phyloP scores from a whole-genome alignment of 2,113 vertebrate genomes.

The Manacus vitellinus region DNA sequence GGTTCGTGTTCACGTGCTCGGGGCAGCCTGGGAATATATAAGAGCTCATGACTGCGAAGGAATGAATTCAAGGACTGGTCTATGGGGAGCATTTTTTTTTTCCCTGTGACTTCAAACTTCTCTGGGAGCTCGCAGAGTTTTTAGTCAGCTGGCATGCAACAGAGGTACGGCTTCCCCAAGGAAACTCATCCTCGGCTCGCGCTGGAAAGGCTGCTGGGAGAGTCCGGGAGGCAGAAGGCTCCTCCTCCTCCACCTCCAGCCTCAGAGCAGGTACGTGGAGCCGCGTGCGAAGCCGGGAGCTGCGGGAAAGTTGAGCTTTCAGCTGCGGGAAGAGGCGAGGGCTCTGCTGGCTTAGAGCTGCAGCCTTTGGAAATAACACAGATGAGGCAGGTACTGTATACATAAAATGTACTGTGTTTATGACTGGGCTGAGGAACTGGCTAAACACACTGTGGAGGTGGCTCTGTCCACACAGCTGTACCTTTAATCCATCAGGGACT shows the following conservation, averaged over 20 bases:
- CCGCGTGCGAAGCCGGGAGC: not conserved
- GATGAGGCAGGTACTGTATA: constrained; percentile 44
- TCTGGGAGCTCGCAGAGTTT: constrained; percentile 28
- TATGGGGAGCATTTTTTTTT: constrained; percentile 35
- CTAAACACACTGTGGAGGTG: not conserved
- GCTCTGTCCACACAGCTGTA: constrained; percentile 1
- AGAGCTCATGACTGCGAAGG: constrained; percentile 38
- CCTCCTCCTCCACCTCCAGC: not conserved
- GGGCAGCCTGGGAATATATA: constrained; percentile 42
- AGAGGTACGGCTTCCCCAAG: constrained; percentile 57
- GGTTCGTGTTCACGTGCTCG: not conserved
- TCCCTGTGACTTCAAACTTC: constrained; percentile 66
- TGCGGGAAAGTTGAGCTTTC: constrained; percentile 34
- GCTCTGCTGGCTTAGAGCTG: not conserved
- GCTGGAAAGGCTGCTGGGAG: constrained; percentile 50
- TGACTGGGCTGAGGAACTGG: not conserved
- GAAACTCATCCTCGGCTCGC: constrained; percentile 29
- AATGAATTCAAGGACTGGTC: constrained; percentile 55
- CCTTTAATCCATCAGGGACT: constrained; percentile 17
- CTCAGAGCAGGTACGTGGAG: constrained; percentile 53
- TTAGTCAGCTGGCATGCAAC: constrained; percentile 66
- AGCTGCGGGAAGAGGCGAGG: not conserved
- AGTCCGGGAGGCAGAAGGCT: not conserved
- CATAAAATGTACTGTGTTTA: constrained; percentile 38
- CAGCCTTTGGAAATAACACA: constrained; percentile 15